phyloP scores from a whole-genome alignment of 2,888 invertebrate genomes.

The Lordiphosa andalusiaca region DNA sequence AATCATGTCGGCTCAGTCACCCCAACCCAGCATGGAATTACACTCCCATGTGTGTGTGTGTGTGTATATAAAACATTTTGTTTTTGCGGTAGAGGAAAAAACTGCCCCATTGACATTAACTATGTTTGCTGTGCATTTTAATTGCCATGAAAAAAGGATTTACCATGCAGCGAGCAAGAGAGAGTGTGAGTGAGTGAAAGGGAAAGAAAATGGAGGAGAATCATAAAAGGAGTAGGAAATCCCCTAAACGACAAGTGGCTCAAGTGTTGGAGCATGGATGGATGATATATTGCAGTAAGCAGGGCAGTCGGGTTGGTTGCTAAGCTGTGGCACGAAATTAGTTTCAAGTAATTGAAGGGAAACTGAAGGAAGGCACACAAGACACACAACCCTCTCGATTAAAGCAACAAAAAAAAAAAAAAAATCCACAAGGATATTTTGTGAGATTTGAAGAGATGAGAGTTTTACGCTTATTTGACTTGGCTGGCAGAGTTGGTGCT shows the following conservation, averaged over 20 bases:
- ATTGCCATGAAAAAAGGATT: conserved; percentile 4
- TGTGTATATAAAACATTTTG: background rate
- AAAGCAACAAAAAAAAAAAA: no score
- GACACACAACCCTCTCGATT: no score
- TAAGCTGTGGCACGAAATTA: background rate
- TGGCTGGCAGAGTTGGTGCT: no score
- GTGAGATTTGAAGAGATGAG: no score
- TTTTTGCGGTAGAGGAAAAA: background rate
- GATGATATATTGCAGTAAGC: no score
- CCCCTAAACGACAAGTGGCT: conserved; percentile 4
- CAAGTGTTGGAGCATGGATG: background rate
- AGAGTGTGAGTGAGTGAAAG: no score
- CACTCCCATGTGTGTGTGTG: background rate
- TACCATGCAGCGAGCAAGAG: no score
- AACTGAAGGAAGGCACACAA: no score
- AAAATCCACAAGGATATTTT: no score
- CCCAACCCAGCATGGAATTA: background rate
- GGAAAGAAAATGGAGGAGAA: background rate
- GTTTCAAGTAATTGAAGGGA: background rate
- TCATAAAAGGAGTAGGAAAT: background rate
- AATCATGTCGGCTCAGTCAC: conserved; percentile 44
- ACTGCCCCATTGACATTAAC: conserved; percentile 1
- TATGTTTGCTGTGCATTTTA: conserved; percentile 9
- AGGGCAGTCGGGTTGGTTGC: background rate
- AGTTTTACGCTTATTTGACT: no score